These are phyloP conservation scores for Drosophila athabasca DNA, from an alignment of 1,140 invertebrate species.

Conservation along the genomic window DNA sequence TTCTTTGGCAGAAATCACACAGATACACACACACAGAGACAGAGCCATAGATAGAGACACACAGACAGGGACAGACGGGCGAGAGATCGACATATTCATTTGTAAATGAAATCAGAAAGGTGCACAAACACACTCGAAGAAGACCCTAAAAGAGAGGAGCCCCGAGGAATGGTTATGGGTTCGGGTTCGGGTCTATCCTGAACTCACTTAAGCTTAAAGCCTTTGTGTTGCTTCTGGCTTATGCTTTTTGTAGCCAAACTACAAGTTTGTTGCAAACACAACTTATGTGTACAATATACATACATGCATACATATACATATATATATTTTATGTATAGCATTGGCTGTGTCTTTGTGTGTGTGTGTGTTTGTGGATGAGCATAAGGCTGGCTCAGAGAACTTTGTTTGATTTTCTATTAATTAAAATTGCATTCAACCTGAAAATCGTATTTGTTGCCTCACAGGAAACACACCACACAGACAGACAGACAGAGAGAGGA, in stretches of 20 bases:
- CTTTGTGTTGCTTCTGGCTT: constrained; percentile 46
- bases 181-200: constrained; percentile 21
- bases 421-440: constrained; percentile 83
- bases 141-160: neutral
- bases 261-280: constrained; percentile 55
- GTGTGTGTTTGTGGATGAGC: constrained; percentile 10
- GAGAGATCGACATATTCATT: constrained; percentile 56
- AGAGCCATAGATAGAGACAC: too few species aligned
- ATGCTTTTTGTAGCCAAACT: constrained; percentile 49
- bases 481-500: constrained; percentile 2
- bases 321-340: constrained; percentile 5
- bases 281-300: constrained; percentile 30
- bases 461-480: too few species aligned
- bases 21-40: constrained; percentile 34
- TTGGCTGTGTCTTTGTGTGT: constrained; percentile 8
- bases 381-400: constrained; percentile 25
- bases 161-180: constrained; percentile 22
- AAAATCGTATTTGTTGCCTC: constrained; percentile 75
- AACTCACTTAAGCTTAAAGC: constrained; percentile 52
- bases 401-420: constrained; percentile 83
- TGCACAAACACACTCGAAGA: constrained; percentile 47
- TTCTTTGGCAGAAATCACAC: constrained; percentile 53
- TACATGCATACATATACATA: constrained; percentile 11
- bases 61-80: constrained; percentile 10
- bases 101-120: constrained; percentile 79